These are phyloP conservation scores for Cynaeus angustus DNA, from an alignment of 2,888 invertebrate genomes.

Conservation along the genomic window DNA sequence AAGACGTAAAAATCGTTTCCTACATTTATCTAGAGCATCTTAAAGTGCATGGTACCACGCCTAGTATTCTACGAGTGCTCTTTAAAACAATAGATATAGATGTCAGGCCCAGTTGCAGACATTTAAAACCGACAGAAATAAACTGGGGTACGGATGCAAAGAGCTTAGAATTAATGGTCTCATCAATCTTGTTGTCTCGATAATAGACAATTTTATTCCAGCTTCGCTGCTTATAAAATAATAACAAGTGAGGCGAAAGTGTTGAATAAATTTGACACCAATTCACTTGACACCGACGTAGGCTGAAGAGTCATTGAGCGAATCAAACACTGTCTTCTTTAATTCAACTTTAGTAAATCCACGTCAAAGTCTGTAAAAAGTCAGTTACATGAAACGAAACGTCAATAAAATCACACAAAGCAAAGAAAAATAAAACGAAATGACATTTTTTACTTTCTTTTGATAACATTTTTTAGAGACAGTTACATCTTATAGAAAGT, in stretches of 20 bases:
- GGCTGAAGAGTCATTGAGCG: slow-evolving; percentile 12
- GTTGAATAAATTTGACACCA: slow-evolving; percentile 18
- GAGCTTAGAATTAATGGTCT: slow-evolving; percentile 25
- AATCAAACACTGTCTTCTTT: slow-evolving; percentile 22
- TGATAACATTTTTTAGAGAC: too few relatives aligned
- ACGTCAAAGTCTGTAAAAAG: not conserved
- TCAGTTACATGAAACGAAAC: too few relatives aligned
- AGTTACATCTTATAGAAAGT: too few relatives aligned
- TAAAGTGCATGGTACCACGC: not conserved
- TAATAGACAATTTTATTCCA: slow-evolving; percentile 25
- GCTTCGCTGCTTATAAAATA: slow-evolving; percentile 19
- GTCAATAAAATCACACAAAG: too few relatives aligned
- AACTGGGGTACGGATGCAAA: slow-evolving; percentile 29
- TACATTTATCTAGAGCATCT: not conserved
- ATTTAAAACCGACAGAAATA: slow-evolving; percentile 25
- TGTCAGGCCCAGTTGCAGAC: slow-evolving; percentile 28
- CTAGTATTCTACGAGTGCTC: slow-evolving; percentile 6
- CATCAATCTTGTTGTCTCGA: slow-evolving; percentile 22
- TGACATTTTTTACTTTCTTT: too few relatives aligned
- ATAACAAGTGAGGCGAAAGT: slow-evolving; percentile 7
- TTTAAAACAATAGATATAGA: slow-evolving; percentile 32
- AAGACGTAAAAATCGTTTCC: not conserved
- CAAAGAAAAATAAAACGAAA: too few relatives aligned
- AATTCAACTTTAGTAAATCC: not conserved
- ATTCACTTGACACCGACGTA: slow-evolving; percentile 6